phyloP scores from a whole-genome alignment of 2,797 vertebrate genomes.

The Lithobates pipiens region DNA sequence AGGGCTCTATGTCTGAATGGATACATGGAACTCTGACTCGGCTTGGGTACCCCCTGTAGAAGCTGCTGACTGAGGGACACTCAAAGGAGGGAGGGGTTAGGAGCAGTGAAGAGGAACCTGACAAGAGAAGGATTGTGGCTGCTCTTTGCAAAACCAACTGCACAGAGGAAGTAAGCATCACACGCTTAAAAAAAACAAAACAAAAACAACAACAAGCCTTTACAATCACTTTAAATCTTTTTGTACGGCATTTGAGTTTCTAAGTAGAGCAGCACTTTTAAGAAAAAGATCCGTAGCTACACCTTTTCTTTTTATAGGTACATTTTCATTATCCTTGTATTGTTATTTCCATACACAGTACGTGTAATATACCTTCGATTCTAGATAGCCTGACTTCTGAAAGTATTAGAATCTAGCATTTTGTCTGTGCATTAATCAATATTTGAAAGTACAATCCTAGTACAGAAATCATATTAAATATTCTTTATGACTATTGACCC shows the following conservation, averaged over 20 bases:
- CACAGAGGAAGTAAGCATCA: too few species aligned
- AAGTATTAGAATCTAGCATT: slow-evolving; percentile 1
- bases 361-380: background rate
- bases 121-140: too few species aligned
- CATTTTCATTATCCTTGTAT: background rate
- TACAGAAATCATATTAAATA: slow-evolving; percentile 21
- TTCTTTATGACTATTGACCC: slow-evolving; percentile 23
- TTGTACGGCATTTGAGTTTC: background rate
- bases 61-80: too few species aligned
- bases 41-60: too few species aligned
- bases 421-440: background rate
- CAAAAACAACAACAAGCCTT: too few species aligned
- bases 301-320: background rate
- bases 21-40: too few species aligned
- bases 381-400: background rate
- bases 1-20: too few species aligned
- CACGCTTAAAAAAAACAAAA: too few species aligned
- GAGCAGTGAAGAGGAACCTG: too few species aligned
- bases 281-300: background rate
- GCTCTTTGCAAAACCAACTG: too few species aligned
- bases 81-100: too few species aligned
- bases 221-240: too few species aligned
- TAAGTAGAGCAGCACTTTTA: background rate
- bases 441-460: background rate
- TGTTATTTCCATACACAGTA: background rate